These are phyloP conservation scores for Eurystomus gularis DNA, from an alignment of 2,113 vertebrate species.

Conservation along the genomic window DNA sequence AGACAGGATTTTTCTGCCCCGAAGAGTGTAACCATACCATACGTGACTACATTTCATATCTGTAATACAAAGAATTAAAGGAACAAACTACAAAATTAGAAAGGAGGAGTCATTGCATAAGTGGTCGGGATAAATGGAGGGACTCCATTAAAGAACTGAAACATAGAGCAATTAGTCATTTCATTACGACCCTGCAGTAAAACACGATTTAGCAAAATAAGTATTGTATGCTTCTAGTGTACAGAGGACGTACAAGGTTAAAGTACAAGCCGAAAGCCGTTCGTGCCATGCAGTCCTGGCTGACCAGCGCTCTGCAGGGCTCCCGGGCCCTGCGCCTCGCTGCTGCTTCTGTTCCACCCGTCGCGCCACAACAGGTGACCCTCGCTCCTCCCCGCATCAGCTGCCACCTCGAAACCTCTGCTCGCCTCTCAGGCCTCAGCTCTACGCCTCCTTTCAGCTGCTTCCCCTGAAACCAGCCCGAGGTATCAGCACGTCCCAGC, in stretches of 20 bases:
- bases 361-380: background rate
- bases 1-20: conserved; percentile 52
- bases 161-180: conserved; percentile 53
- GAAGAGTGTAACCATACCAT: conserved; percentile 68
- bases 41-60: conserved; percentile 72
- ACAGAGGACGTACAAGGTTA: conserved; percentile 63
- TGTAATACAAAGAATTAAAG: conserved; percentile 75
- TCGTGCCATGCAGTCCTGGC: conserved; percentile 75
- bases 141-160: conserved; percentile 54
- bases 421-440: background rate
- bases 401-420: background rate
- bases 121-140: conserved; percentile 42
- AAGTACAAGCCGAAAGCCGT: conserved; percentile 67
- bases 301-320: background rate
- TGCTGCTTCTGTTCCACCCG: background rate
- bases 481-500: background rate
- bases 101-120: conserved; percentile 70
- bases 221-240: conserved; percentile 51
- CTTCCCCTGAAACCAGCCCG: background rate
- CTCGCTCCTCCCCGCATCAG: background rate
- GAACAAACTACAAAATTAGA: conserved; percentile 78
- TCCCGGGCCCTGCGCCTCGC: background rate
- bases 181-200: conserved; percentile 56
- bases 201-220: conserved; percentile 47
- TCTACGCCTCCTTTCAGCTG: background rate